Evolutionary conservation across 2,888 invertebrate species (phyloP), one percentile per base, ranked within the genome.

Genomic region (Gibbula magus): DNA sequence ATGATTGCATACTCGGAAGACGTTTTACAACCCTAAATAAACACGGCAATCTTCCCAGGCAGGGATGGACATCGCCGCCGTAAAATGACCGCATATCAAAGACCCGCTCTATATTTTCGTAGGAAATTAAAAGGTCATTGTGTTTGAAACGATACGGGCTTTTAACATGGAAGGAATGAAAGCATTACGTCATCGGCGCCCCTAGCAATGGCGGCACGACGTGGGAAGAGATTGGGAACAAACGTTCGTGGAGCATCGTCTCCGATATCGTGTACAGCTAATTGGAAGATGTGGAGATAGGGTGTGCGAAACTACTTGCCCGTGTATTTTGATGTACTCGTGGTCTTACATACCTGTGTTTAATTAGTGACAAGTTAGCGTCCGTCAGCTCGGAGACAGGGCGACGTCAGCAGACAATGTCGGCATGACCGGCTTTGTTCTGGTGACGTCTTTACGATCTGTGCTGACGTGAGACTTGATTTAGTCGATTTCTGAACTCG

Each of bases 61-160:
- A 29, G 29, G 61, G 13, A 29, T 61, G 29, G 61, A 25, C 29
- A 25, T 25, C 29, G 16, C 61, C 61, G 61, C 61, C 25, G 61
- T 61, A 61, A 61, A 61, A 61, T 61, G 61, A 61, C 61, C 61
- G 13, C 61, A 16, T 61, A 61, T 61, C 61, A 61, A 61, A 61
- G 61, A 16, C 25, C 61, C 61, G 61, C 61, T 61, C 61, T 61
- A 61, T 61, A 61, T 61, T 61, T 61, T 61, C 29, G 25, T 61
- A 61, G 29, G 61, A 61, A 61, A 61, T 61, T 61, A 61, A 29
- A 61, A 29, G 61, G 25, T 29, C 61, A 61, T 61, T 61, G 61
- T 61, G 29, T 29, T 16, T 25, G 25, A 29, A 25, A 3, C 61
- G 61, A 61, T 61, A 61, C 61, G 61, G 61, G 61, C 61, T 61